Conservation (phyloP, 2,113 vertebrate genomes). For the Antigone vipio region DNA sequence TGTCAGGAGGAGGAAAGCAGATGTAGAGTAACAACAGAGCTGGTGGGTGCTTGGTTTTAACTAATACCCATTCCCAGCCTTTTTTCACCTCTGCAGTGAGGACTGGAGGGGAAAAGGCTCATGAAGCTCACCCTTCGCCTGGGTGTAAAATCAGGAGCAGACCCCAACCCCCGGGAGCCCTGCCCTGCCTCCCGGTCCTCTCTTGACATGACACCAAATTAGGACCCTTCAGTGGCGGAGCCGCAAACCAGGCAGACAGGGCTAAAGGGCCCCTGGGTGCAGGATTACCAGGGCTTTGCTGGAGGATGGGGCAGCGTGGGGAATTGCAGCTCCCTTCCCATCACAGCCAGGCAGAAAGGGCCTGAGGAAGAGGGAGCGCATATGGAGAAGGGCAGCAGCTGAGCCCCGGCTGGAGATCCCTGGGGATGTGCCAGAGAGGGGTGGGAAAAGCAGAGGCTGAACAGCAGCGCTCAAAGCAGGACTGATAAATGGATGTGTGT, state of each 20-base stretch:
- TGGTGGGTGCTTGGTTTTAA: background rate
- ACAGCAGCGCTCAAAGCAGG: background rate
- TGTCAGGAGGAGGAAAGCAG: background rate
- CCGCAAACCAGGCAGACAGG: conserved; percentile 48
- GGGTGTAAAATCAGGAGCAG: background rate
- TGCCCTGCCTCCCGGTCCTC: background rate
- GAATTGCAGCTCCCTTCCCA: conserved; percentile 35
- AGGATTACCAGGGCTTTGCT: conserved; percentile 40
- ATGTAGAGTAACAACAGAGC: accelerated
- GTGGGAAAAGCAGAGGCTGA: background rate
- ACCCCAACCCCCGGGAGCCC: background rate
- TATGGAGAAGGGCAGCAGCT: conserved; percentile 44
- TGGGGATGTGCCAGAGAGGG: background rate
- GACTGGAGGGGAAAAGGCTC: background rate
- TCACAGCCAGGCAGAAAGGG: background rate
- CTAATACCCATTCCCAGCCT: background rate
- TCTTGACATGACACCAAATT: conserved; percentile 56
- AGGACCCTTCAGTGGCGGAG: conserved; percentile 43
- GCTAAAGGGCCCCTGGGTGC: conserved; percentile 16
- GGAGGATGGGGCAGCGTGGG: background rate
- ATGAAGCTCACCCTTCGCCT: background rate
- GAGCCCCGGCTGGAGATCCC: conserved; percentile 1
- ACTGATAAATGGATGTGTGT: background rate
- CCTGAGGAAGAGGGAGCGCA: background rate
- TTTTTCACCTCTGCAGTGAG: background rate